Conservation (phyloP, 1,140 invertebrate species). For the Caenorhabditis elegans region DNA sequence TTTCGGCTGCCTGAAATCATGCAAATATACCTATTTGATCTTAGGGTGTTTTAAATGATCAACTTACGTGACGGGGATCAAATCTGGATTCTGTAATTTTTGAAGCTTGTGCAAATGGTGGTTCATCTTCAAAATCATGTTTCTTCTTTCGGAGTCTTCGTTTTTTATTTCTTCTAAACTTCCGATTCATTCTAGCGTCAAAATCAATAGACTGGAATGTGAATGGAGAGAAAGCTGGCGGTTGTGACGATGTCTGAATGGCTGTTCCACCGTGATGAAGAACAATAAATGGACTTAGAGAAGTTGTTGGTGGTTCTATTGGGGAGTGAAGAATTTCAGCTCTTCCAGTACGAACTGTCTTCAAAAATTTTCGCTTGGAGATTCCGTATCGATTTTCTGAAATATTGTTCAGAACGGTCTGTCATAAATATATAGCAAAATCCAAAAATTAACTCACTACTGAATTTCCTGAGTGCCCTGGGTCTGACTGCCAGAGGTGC, state of each 20-base stretch:
- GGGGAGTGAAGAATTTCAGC: background rate
- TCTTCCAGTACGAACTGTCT: background rate
- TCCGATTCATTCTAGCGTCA: background rate
- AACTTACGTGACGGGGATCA: background rate
- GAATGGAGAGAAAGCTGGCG: constrained; percentile 8
- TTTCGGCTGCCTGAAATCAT: background rate
- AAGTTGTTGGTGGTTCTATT: constrained; percentile 1
- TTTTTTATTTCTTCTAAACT: background rate
- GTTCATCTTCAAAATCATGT: constrained; percentile 3
- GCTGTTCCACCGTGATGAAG: background rate
- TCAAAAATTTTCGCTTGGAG: background rate
- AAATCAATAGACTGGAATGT: constrained; percentile 16
- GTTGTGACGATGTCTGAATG: background rate
- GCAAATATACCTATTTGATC: too few species aligned
- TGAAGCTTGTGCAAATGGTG: background rate
- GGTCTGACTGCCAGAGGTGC: background rate
- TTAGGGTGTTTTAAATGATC: too few species aligned
- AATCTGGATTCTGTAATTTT: background rate
- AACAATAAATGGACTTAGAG: constrained; percentile 3
- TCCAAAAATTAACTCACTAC: background rate
- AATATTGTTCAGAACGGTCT: background rate
- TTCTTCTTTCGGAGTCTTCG: constrained; percentile 16
- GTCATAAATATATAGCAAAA: too few species aligned
- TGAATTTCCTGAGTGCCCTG: background rate
- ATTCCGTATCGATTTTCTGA: constrained; percentile 12